Conservation (phyloP, 2,888 invertebrate species). For the Drosophila phalerata region DNA sequence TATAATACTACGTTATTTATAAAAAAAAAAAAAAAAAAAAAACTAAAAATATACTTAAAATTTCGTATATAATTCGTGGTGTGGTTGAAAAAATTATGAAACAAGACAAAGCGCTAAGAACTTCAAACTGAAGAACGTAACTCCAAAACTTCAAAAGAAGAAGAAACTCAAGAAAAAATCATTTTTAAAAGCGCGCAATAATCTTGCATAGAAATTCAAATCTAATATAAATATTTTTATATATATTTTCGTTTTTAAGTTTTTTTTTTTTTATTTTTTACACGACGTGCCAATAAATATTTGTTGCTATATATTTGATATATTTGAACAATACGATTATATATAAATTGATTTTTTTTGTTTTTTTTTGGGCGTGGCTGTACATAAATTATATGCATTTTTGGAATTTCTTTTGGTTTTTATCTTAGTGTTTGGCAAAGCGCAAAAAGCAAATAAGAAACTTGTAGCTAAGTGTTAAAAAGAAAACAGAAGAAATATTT, state of each 20-base stretch:
- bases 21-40: slow-evolving; percentile 3
- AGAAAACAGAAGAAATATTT: slow-evolving; percentile 25
- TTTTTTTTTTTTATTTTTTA: slow-evolving; percentile 30
- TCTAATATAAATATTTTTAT: slow-evolving; percentile 34
- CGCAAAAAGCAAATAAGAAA: slow-evolving; percentile 60
- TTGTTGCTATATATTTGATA: slow-evolving; percentile 54
- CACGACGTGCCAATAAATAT: slow-evolving; percentile 69
- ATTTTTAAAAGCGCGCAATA: slow-evolving; percentile 63
- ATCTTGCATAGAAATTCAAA: slow-evolving; percentile 72
- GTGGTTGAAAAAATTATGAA: slow-evolving; percentile 28
- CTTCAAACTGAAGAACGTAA: slow-evolving; percentile 42
- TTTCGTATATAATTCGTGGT: slow-evolving; percentile 45
- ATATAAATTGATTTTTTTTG: slow-evolving; percentile 28
- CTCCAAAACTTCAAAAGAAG: slow-evolving; percentile 37
- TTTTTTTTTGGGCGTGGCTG: slow-evolving; percentile 46
- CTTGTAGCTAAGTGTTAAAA: slow-evolving; percentile 40
- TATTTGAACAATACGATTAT: slow-evolving; percentile 41
- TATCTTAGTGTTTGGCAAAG: slow-evolving; percentile 45
- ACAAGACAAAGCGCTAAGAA: slow-evolving; percentile 47
- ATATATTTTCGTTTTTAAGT: slow-evolving; percentile 17
- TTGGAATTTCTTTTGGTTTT: slow-evolving; percentile 29
- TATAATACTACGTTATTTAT: slow-evolving; percentile 7
- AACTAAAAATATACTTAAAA: slow-evolving; percentile 29
- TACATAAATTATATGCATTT: slow-evolving; percentile 49
- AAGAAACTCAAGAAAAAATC: slow-evolving; percentile 20